Base-by-base conservation (phyloP, 2,797 vertebrate genomes). In the Pyrocephalus nanus region DNA sequence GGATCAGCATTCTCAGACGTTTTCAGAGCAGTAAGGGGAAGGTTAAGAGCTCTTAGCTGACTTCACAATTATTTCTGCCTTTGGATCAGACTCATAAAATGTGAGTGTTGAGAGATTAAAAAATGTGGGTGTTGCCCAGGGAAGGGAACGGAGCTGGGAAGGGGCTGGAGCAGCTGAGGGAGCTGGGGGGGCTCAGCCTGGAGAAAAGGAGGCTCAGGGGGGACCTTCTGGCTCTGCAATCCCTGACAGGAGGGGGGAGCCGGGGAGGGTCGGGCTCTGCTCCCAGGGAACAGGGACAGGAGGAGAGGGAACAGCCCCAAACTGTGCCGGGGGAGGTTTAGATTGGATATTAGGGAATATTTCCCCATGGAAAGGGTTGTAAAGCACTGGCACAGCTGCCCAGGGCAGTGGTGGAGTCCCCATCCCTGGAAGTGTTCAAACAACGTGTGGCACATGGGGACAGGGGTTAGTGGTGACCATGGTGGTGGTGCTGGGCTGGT, bases 381-480 rank as follows among this genome's bases (percentile, higher is more conserved):
- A 1, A 69, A 3, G 22, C 17, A 6, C 3, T 75, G 18, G 8
- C 2, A 55, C 1, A 3, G 12, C 26, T 9, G 3, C 34, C 13
- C 40, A 54, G 48, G 15, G 30, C 42, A 81, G 6, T 14, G 12
- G 10, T 27, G 42, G 48, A 42, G 21, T 54, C 21, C 1, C 10
- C 26, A 29, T 7, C 26, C 62, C 21, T 69, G 34, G 9, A 6
- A 42, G 1, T 47, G 30, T 32, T 61, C 15, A 54, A 16, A 20
- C 5, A 6, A 2, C 3, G 17, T 29, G 32, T 48, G 78, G 42
- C 55, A 25, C 27, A 4, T 62, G 48, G 12, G 26, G 78, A 25
- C 8, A 4, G 3, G 36, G 19, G 10, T 45, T 20, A 20, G 43
- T 18, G 18, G 23, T 53, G 23, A 18, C 3, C 25, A 1, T 23